Evolutionary conservation across 2,797 vertebrate species (phyloP).

Genomic region (Poecilia wingei): DNA sequence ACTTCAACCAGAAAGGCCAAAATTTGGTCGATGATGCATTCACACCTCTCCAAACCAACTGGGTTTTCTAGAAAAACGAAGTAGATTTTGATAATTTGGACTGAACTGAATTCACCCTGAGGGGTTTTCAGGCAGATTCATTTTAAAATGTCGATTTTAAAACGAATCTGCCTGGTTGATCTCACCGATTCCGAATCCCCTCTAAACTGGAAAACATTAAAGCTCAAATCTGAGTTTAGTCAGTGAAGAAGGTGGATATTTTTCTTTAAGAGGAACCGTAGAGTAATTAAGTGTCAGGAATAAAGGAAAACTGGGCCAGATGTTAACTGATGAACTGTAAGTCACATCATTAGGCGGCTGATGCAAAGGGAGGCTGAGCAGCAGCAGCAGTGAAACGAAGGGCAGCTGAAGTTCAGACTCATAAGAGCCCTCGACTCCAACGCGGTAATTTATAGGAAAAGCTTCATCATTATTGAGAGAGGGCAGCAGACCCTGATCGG

Average conservation of each 20-base stretch:
- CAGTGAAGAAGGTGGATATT: not conserved
- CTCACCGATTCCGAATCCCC: not conserved
- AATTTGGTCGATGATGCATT: too few relatives aligned
- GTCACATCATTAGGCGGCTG: constrained; percentile 16
- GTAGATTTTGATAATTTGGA: too few relatives aligned
- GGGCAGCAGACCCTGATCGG: constrained; percentile 7
- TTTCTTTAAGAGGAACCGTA: constrained; percentile 7
- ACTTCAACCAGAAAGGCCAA: not conserved
- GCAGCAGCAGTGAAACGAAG: constrained; percentile 15
- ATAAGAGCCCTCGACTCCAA: constrained; percentile 22
- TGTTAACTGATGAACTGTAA: constrained; percentile 20
- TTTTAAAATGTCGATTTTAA: not conserved
- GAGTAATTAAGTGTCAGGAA: constrained; percentile 19
- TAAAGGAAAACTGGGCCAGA: constrained; percentile 5
- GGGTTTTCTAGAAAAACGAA: too few relatives aligned
- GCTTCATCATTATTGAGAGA: constrained; percentile 10
- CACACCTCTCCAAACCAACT: too few relatives aligned
- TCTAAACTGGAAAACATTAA: not conserved
- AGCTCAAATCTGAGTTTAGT: not conserved
- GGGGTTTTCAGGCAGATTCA: too few relatives aligned
- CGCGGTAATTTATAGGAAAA: constrained; percentile 17
- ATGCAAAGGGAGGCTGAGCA: not conserved
- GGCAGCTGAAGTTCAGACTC: constrained; percentile 9
- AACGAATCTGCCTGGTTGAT: not conserved
- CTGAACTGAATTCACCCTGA: too few relatives aligned